Percentiles rank a stretch among this genome's conserved stretches.
Evolutionary conservation across 2,888 invertebrate genomes (phyloP).

Genomic region (Xanthorhoe spadicearia): DNA sequence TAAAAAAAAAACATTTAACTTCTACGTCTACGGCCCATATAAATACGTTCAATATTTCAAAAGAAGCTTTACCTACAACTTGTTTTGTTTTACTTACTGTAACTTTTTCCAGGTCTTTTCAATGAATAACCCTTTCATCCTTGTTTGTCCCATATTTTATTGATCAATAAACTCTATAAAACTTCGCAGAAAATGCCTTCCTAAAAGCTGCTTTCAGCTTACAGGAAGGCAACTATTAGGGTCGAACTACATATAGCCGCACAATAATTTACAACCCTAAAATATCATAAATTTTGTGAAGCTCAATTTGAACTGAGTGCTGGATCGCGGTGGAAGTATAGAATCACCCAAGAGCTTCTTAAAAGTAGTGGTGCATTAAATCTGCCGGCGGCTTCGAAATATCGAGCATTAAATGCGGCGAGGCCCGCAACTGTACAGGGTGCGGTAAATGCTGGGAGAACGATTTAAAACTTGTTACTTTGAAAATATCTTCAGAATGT

Average conservation of each 20-base stretch:
- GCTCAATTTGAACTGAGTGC: neutral
- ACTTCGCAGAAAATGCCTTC: conserved; percentile 6
- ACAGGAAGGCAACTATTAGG: conserved; percentile 16
- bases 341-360: conserved; percentile 1
- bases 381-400: conserved; percentile 22
- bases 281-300: neutral
- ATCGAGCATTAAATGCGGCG: conserved; percentile 24
- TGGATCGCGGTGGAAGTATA: neutral
- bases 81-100: too few relatives aligned
- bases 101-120: neutral
- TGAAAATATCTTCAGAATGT: neutral
- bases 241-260: neutral
- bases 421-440: neutral
- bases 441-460: neutral
- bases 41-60: too few relatives aligned
- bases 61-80: too few relatives aligned
- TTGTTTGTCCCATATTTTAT: neutral
- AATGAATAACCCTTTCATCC: neutral
- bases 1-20: too few relatives aligned
- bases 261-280: neutral
- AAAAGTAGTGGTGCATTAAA: conserved; percentile 20
- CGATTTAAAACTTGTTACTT: neutral
- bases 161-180: conserved; percentile 10
- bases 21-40: too few relatives aligned
- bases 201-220: conserved; percentile 20